These are phyloP conservation scores for Tychaedon coryphoeus DNA, from an alignment of 2,113 vertebrate genomes.

Conservation along the genomic window DNA sequence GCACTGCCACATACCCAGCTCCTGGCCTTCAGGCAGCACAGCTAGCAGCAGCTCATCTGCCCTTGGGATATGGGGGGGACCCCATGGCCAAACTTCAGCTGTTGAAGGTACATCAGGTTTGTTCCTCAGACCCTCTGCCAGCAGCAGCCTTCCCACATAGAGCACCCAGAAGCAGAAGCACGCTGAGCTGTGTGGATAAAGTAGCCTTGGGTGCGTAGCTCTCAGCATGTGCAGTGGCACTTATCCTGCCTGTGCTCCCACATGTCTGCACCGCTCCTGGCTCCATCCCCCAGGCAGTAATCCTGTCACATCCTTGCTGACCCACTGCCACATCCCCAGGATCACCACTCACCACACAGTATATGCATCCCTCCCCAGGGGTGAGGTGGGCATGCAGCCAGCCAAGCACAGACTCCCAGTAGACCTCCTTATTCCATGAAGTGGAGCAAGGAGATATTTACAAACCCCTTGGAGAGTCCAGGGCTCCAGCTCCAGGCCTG, in stretches of 20 bases:
- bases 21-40: not conserved
- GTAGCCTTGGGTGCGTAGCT: not conserved
- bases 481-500: not conserved
- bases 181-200: not conserved
- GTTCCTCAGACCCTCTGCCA: not conserved
- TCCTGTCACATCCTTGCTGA: not conserved
- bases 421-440: not conserved
- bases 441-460: not conserved
- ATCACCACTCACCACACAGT: not conserved
- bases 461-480: not conserved
- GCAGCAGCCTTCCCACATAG: not conserved
- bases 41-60: not conserved
- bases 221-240: accelerated
- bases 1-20: not conserved
- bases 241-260: not conserved
- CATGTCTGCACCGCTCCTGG: not conserved
- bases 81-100: not conserved
- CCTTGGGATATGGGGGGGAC: accelerated
- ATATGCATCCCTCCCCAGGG: accelerated
- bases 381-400: not conserved
- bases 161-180: not conserved
- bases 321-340: not conserved
- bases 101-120: not conserved
- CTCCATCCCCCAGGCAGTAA: not conserved
- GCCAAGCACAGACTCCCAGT: not conserved